phyloP scores from a whole-genome alignment of 2,888 invertebrate genomes.

The Sturmia bella region DNA sequence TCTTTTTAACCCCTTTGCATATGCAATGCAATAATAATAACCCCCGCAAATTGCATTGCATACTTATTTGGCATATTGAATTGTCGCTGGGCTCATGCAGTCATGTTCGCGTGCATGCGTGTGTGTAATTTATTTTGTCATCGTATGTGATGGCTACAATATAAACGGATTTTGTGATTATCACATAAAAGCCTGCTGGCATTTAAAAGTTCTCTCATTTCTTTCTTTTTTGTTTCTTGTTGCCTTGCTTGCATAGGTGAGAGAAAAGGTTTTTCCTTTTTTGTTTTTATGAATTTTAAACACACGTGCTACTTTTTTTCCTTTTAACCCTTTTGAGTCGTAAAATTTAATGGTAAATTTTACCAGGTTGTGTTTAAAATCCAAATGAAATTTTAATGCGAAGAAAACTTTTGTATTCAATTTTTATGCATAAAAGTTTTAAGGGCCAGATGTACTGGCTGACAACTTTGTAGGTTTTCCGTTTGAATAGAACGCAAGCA shows the following conservation, averaged over 20 bases:
- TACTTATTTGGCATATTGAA: conserved; percentile 63
- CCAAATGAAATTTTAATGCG: conserved; percentile 58
- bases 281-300: neutral
- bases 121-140: conserved; percentile 23
- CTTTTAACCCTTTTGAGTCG: conserved; percentile 44
- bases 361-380: conserved; percentile 48
- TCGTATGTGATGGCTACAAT: conserved; percentile 44
- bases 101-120: neutral
- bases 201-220: conserved; percentile 16
- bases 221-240: neutral
- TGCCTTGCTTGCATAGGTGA: conserved; percentile 1
- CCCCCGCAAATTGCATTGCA: conserved; percentile 59
- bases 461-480: conserved; percentile 29
- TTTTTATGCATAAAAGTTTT: conserved; percentile 35
- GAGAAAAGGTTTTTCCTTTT: neutral
- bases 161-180: conserved; percentile 68
- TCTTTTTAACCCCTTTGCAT: conserved; percentile 18
- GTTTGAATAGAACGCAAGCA: conserved; percentile 18
- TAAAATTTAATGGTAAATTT: conserved; percentile 50
- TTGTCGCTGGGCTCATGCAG: conserved; percentile 35
- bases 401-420: conserved; percentile 32
- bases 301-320: conserved; percentile 6
- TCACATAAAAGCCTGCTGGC: conserved; percentile 62
- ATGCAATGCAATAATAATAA: conserved; percentile 59
- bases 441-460: neutral